A percentile compares a stretch with the other conserved stretches of the same genome.
These are phyloP conservation scores for Balearica regulorum DNA, from an alignment of 2,797 vertebrate genomes.

Conservation along the genomic window DNA sequence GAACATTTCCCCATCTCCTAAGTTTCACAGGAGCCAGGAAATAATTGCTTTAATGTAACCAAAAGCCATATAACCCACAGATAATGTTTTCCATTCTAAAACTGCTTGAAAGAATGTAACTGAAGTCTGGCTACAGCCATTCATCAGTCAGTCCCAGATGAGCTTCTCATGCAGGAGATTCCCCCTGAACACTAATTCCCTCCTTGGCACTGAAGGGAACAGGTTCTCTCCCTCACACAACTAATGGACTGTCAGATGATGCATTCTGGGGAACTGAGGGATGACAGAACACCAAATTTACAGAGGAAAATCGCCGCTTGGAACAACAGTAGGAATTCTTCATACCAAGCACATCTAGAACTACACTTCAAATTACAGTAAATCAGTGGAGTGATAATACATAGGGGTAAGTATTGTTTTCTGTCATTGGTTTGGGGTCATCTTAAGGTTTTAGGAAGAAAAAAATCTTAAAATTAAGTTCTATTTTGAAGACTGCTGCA, in stretches of 20 bases:
- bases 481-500: not conserved
- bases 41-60: not conserved
- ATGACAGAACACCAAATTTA: not conserved
- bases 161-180: not conserved
- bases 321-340: not conserved
- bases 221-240: not conserved
- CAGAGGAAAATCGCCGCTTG: not conserved
- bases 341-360: not conserved
- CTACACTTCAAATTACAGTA: not conserved
- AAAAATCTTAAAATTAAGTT: not conserved
- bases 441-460: not conserved
- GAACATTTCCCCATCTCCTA: not conserved
- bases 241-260: not conserved
- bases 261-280: not conserved
- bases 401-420: not conserved
- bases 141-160: not conserved
- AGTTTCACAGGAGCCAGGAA: not conserved
- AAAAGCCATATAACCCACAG: constrained; percentile 1
- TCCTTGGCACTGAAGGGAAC: not conserved
- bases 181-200: not conserved
- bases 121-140: not conserved
- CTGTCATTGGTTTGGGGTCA: not conserved
- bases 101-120: not conserved
- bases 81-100: not conserved
- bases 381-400: not conserved